A percentile compares a stretch with the other conserved stretches of the same genome.
phyloP scores from a whole-genome alignment of 2,888 invertebrate species.

The Uloborus plumipes region DNA sequence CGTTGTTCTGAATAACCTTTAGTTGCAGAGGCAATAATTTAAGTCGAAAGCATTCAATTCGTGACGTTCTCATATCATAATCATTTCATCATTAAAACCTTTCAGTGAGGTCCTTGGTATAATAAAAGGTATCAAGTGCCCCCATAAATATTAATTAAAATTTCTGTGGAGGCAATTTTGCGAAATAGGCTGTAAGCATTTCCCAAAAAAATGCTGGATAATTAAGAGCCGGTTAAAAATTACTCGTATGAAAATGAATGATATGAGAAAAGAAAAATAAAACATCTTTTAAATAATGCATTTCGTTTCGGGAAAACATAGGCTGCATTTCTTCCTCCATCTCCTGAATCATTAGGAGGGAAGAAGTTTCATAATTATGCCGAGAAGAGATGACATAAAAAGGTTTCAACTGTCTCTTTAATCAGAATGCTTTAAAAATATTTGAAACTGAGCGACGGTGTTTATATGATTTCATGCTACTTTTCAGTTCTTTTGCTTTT shows the following conservation, averaged over 20 bases:
- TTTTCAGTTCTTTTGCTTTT: no score
- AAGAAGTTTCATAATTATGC: no score
- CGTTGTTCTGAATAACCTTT: not conserved
- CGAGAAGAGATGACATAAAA: no score
- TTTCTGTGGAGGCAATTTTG: constrained; percentile 9
- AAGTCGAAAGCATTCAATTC: constrained; percentile 11
- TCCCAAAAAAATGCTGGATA: not conserved
- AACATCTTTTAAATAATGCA: no score
- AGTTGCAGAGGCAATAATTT: constrained; percentile 16
- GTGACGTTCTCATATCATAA: constrained; percentile 12
- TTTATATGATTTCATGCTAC: no score
- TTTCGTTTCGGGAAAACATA: no score
- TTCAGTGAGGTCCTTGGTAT: constrained; percentile 17
- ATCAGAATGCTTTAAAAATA: no score
- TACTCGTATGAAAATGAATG: not conserved
- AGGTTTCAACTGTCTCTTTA: no score
- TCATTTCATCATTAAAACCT: constrained; percentile 17
- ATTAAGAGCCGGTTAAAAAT: constrained; percentile 8
- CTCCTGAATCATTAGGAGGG: no score
- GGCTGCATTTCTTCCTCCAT: no score
- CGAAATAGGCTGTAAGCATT: constrained; percentile 4
- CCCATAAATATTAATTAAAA: constrained; percentile 26
- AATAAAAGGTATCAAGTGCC: constrained; percentile 23
- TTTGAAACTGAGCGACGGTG: no score
- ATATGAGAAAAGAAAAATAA: no score